Conservation (phyloP, 2,888 invertebrate genomes). For the Phanerotoma sp. region DNA sequence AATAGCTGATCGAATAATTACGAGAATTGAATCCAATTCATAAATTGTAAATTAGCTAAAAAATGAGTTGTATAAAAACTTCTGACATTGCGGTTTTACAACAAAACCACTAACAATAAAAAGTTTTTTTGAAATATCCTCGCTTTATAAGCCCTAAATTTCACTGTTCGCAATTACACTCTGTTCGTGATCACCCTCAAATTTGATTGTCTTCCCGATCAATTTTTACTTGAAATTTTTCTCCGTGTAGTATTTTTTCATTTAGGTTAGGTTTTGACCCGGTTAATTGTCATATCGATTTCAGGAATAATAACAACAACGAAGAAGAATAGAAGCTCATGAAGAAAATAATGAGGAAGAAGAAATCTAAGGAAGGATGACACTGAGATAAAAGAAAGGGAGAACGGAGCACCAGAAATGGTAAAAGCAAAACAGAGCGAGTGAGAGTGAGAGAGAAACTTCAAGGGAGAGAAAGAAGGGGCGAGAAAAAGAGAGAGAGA, state of each 20-base stretch:
- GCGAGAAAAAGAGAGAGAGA: constrained; percentile 30
- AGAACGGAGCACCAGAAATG: constrained; percentile 34
- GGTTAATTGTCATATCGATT: constrained; percentile 55
- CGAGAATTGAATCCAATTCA: no score
- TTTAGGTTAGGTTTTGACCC: constrained; percentile 36
- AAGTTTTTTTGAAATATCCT: no score
- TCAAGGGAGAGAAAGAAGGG: constrained; percentile 29
- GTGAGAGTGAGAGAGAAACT: no score
- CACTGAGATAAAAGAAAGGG: constrained; percentile 25
- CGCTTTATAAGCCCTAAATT: no score
- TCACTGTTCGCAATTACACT: no score
- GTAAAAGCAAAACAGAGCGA: constrained; percentile 26
- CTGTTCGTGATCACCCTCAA: no score
- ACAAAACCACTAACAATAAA: no score
- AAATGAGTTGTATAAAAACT: not conserved
- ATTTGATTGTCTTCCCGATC: no score
- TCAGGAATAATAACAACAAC: constrained; percentile 20
- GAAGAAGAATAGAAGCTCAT: constrained; percentile 12
- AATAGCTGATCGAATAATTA: no score
- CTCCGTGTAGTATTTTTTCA: constrained; percentile 25
- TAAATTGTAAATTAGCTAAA: no score
- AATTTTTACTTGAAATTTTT: no score
- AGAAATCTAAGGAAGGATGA: constrained; percentile 22
- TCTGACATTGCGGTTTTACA: no score
- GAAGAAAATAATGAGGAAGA: constrained; percentile 13